phyloP scores from a whole-genome alignment of 2,888 invertebrate genomes.

The Orchesellides sinensis region DNA sequence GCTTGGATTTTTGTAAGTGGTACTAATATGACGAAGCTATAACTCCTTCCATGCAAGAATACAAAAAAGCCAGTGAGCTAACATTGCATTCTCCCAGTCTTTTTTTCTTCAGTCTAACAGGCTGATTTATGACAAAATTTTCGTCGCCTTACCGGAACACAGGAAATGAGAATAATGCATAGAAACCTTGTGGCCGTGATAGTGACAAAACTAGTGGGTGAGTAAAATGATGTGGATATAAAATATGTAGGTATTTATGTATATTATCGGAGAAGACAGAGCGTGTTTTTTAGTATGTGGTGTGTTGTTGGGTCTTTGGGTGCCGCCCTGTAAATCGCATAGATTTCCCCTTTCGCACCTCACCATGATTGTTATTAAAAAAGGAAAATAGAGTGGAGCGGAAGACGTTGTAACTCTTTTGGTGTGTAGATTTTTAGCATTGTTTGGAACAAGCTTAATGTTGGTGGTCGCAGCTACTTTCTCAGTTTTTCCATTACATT shows the following conservation, averaged over 20 bases:
- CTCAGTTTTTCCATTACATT: background rate
- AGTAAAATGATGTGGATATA: conserved; percentile 8
- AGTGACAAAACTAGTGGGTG: conserved; percentile 34
- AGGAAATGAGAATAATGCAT: conserved; percentile 66
- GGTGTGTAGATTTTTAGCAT: conserved; percentile 24
- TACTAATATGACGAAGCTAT: background rate
- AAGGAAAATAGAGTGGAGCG: conserved; percentile 47
- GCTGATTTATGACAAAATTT: conserved; percentile 64
- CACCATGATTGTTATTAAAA: conserved; percentile 60
- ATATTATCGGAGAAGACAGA: no score
- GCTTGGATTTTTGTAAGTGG: background rate
- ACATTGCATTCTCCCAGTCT: background rate
- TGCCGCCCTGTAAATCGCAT: conserved; percentile 53
- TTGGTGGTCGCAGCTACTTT: background rate
- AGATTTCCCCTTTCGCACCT: conserved; percentile 52
- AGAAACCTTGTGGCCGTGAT: conserved; percentile 28
- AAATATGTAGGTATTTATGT: background rate
- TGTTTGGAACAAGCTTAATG: conserved; percentile 43
- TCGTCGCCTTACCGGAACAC: conserved; percentile 64
- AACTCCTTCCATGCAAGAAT: background rate
- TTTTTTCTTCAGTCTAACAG: conserved; percentile 1
- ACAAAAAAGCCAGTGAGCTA: background rate
- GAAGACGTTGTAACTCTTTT: conserved; percentile 36
- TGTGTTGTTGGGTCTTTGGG: conserved; percentile 28
- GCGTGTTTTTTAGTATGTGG: background rate